Percentiles rank a stretch among this genome's conserved stretches.
Evolutionary conservation across 2,113 vertebrate genomes (phyloP).

Genomic region (Donacobius atricapilla): DNA sequence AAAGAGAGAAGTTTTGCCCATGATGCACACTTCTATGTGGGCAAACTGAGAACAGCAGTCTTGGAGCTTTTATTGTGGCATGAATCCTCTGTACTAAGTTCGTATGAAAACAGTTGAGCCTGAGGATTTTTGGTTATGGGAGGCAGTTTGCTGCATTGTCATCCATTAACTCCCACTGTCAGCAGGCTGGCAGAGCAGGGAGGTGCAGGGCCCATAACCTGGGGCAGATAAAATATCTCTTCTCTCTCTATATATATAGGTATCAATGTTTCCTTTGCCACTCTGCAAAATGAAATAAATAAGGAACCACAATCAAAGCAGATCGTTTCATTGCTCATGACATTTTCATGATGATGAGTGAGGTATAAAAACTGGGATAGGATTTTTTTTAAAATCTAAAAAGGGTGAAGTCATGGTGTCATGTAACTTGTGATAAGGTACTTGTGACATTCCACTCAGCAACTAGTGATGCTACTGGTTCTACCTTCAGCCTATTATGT

Average conservation of each 20-base stretch:
- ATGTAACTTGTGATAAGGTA: not conserved
- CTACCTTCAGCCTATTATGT: not conserved
- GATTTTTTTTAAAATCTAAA: not conserved
- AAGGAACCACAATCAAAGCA: not conserved
- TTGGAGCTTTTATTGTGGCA: not conserved
- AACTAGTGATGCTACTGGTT: not conserved
- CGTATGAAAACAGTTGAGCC: not conserved
- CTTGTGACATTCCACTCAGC: not conserved
- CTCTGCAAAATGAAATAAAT: not conserved
- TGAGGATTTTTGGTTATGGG: not conserved
- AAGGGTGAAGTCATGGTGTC: not conserved
- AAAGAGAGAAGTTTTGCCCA: not conserved
- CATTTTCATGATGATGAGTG: not conserved
- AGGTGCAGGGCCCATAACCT: not conserved
- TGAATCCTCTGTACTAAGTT: not conserved
- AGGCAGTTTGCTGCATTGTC: not conserved
- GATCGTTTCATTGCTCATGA: not conserved
- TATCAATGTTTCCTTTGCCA: not conserved
- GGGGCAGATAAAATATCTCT: not conserved
- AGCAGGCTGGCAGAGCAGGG: not conserved
- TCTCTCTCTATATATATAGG: not conserved
- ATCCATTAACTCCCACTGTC: not conserved
- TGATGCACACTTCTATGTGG: accelerated
- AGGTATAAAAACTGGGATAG: not conserved
- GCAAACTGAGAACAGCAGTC: not conserved